Base-by-base conservation (phyloP, 2,888 invertebrate species). In the Leistus spinibarbis region DNA sequence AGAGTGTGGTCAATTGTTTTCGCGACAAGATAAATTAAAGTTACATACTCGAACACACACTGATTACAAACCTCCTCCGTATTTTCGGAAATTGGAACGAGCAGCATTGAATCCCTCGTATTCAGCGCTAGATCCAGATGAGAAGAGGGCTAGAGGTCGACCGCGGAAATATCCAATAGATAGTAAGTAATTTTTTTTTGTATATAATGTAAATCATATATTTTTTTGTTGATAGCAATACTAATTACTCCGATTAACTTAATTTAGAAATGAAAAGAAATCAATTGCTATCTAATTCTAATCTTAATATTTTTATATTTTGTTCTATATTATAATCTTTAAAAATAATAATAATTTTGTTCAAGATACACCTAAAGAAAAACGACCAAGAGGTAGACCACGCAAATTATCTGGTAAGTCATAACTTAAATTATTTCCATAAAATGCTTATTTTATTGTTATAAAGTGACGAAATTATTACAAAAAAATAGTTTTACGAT, bases 41-140 rank as follows among this genome's bases (percentile, higher is more conserved):
- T 71, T 77, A 74, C 79, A 79, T 23, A 77, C 69, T 40, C 74
- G 79, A 7, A 77, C 76, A 3, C 79, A 79, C 56, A 77, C 77
- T 4, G 79, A 78, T 9, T 78, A 78, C 54, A 78, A 78, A 22
- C 79, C 79, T 1, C 77, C 78, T 24, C 71, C 77, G n/a, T 62
- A 74, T 23, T 68, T 60, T 19, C 54, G 57, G 19, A 60, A 62
- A 23, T 9, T 62, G 16, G 74, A 74, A 3, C 60, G 19, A 3
- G 60, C 60, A 5, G 64, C 20, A 16, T 20, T 27, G 24, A 17
- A 64, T 9, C 20, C 22, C n/a, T 20, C 16, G 9, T 64, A 24
- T 7, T 40, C 40, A 1, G 7, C 40, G 1, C 22, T 64, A 13
- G 24, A 17, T 17, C 16, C 19, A 13, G 63, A 67, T 23, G 67